These are phyloP conservation scores for Ceyx erithaca DNA, from an alignment of 2,797 vertebrate genomes.

Conservation along the genomic window DNA sequence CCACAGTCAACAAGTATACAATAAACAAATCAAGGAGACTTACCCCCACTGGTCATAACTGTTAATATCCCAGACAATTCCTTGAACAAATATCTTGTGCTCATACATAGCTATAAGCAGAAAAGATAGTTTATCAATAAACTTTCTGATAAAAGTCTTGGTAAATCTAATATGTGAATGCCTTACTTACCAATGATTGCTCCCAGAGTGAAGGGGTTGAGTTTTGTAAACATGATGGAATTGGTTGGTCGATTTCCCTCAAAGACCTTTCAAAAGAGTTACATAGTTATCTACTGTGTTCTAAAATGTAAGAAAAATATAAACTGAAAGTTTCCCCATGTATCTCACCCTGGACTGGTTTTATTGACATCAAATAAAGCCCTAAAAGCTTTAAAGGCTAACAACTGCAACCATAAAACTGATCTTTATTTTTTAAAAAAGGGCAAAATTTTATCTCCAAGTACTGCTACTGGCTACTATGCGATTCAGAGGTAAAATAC, in stretches of 20 bases:
- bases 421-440: background rate
- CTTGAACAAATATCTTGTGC: conserved; percentile 98
- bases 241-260: conserved; percentile 97
- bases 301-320: background rate
- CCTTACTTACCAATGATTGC: conserved; percentile 87
- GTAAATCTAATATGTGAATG: no score
- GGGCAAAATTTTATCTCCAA: background rate
- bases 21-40: conserved; percentile 67
- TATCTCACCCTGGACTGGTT: background rate
- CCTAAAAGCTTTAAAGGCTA: background rate
- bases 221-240: conserved; percentile 94
- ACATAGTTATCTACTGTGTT: background rate
- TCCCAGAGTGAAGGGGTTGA: conserved; percentile 92
- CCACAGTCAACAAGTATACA: background rate
- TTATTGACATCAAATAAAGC: background rate
- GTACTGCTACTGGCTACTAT: background rate
- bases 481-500: background rate
- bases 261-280: conserved; percentile 86
- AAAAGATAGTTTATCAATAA: background rate
- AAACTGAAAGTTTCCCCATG: no score
- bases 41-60: conserved; percentile 99
- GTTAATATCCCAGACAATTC: conserved; percentile 97
- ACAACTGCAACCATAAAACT: background rate
- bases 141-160: background rate
- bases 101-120: conserved; percentile 90